A percentile compares a stretch with the other conserved stretches of the same genome.
phyloP scores from a whole-genome alignment of 2,797 vertebrate genomes.

The Delichon dasypus region DNA sequence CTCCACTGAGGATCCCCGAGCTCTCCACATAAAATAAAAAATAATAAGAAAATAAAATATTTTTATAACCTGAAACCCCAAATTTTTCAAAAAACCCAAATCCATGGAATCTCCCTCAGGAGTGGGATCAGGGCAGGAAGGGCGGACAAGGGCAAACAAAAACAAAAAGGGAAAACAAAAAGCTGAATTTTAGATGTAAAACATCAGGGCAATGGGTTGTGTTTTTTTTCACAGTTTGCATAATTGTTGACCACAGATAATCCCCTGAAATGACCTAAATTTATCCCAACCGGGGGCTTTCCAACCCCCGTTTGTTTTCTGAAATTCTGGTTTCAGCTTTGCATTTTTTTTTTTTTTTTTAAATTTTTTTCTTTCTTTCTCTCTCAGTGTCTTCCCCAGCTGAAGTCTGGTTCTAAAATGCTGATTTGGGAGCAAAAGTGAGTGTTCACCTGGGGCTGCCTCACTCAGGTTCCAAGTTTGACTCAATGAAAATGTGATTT shows the following conservation, averaged over 20 bases:
- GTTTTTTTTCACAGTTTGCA: conserved; percentile 51
- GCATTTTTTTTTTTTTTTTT: background rate
- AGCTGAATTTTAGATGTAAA: background rate
- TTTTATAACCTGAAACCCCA: background rate
- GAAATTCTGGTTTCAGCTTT: conserved; percentile 52
- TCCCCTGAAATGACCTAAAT: conserved; percentile 64
- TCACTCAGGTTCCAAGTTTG: background rate
- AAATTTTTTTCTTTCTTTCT: background rate
- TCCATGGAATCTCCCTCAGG: background rate
- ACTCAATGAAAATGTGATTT: background rate
- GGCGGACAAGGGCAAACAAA: background rate
- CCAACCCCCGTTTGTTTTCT: conserved; percentile 24
- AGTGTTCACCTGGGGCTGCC: background rate
- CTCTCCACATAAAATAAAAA: too few species aligned
- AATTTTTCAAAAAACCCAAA: background rate
- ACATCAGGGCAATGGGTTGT: background rate
- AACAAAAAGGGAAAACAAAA: background rate
- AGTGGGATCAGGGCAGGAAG: background rate
- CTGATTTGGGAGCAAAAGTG: background rate
- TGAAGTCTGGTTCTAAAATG: background rate
- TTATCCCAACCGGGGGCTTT: conserved; percentile 57
- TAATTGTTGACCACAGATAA: conserved; percentile 51
- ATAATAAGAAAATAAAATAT: background rate
- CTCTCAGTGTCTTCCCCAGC: background rate
- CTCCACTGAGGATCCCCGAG: too few species aligned